A percentile compares a stretch with the other conserved stretches of the same genome.
phyloP scores from a whole-genome alignment of 2,888 invertebrate genomes.

The Agrochola circellaris region DNA sequence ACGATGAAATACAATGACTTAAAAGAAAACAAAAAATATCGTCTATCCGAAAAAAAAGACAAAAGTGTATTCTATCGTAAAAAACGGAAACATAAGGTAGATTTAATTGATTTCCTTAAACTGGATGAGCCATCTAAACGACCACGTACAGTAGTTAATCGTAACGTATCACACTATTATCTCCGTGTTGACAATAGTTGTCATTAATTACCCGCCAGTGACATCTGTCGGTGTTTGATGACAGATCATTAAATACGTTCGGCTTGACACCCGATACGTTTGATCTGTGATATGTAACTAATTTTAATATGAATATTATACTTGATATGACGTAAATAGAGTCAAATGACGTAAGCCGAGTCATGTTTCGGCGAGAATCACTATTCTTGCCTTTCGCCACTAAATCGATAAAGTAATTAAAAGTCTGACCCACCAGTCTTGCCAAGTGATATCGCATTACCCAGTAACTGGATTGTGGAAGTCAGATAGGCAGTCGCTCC shows the following conservation, averaged over 20 bases:
- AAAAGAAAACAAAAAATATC: too few species aligned
- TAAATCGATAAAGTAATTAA: not conserved
- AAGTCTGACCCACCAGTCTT: not conserved
- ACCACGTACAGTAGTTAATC: not conserved
- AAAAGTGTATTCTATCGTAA: too few species aligned
- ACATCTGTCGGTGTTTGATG: slow-evolving; percentile 21
- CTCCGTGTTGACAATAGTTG: not conserved
- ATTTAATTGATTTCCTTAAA: not conserved
- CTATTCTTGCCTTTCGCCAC: not conserved
- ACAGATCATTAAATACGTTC: slow-evolving; percentile 35
- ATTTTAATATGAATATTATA: slow-evolving; percentile 1
- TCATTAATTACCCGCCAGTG: slow-evolving; percentile 17
- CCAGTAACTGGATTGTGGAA: too few species aligned
- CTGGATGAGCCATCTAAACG: not conserved
- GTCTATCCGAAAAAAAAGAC: too few species aligned
- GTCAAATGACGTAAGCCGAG: not conserved
- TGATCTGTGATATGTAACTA: slow-evolving; percentile 11
- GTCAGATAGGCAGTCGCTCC: too few species aligned
- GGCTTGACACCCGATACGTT: slow-evolving; percentile 7
- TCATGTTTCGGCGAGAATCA: too few species aligned
- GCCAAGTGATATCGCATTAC: not conserved
- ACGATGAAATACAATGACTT: too few species aligned
- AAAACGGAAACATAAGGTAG: too few species aligned
- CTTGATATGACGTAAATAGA: not conserved
- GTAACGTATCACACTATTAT: not conserved